phyloP scores from a whole-genome alignment of 2,797 vertebrate species.

The Carcharodon carcharias region DNA sequence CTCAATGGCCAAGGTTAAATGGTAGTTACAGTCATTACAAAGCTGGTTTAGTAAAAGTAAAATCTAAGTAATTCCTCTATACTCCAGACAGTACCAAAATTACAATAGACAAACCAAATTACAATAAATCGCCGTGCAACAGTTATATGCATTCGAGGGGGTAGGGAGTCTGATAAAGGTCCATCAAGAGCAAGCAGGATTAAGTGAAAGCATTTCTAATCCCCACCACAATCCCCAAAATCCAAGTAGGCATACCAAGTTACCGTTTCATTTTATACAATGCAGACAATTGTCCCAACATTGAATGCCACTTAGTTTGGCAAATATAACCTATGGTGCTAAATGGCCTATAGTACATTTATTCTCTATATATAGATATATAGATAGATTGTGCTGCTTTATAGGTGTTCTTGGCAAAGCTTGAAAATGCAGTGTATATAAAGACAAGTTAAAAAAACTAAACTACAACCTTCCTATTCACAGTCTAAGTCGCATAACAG shows the following conservation, averaged over 20 bases:
- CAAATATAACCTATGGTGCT: neutral
- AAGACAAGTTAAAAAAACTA: neutral
- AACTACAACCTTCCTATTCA: conserved; percentile 27
- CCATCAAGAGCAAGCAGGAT: neutral
- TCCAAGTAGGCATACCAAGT: neutral
- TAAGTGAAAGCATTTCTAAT: neutral
- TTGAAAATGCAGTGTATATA: neutral
- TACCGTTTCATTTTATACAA: neutral
- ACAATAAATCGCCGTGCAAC: neutral
- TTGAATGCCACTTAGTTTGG: neutral
- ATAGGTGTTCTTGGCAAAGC: conserved; percentile 6
- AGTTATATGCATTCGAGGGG: neutral
- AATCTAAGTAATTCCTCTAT: neutral
- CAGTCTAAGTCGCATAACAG: neutral
- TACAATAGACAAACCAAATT: neutral
- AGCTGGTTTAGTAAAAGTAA: neutral
- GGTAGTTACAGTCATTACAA: neutral
- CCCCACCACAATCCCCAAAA: neutral
- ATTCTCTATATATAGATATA: neutral
- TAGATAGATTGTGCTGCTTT: neutral
- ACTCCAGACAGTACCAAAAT: neutral
- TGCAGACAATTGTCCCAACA: neutral
- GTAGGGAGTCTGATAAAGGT: neutral
- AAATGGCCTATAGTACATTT: neutral
- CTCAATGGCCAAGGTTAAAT: neutral